phyloP scores from a whole-genome alignment of 2,113 vertebrate genomes.

The Lamprotornis superbus region DNA sequence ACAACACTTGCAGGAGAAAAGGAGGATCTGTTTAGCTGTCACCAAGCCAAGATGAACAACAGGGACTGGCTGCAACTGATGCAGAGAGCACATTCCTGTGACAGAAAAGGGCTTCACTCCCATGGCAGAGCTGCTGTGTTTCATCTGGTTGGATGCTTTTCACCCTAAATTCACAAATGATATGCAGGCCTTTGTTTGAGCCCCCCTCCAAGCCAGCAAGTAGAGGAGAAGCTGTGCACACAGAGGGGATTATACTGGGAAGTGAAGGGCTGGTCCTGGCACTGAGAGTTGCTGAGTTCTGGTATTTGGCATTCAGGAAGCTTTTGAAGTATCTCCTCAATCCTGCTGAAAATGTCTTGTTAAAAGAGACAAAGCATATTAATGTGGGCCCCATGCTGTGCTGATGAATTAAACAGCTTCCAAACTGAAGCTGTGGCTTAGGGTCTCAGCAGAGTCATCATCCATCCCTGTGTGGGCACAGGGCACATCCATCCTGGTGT shows the following conservation, averaged over 20 bases:
- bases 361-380: not conserved
- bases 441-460: not conserved
- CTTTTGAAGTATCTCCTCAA: not conserved
- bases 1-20: not conserved
- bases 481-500: not conserved
- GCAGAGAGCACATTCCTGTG: not conserved
- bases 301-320: not conserved
- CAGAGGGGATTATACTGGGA: not conserved
- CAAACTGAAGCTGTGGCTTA: not conserved
- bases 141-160: not conserved
- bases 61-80: not conserved
- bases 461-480: accelerated
- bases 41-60: not conserved
- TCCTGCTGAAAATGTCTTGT: not conserved
- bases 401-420: not conserved
- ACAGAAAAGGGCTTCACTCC: not conserved
- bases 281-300: not conserved
- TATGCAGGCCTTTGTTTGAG: not conserved
- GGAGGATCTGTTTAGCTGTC: not conserved
- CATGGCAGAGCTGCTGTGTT: not conserved
- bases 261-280: not conserved
- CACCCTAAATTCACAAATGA: not conserved
- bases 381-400: not conserved
- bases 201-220: not conserved
- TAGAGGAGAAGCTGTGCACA: not conserved